A percentile compares a stretch with the other conserved stretches of the same genome.
phyloP scores from a whole-genome alignment of 2,113 vertebrate genomes.

The Bujurquina vittata region DNA sequence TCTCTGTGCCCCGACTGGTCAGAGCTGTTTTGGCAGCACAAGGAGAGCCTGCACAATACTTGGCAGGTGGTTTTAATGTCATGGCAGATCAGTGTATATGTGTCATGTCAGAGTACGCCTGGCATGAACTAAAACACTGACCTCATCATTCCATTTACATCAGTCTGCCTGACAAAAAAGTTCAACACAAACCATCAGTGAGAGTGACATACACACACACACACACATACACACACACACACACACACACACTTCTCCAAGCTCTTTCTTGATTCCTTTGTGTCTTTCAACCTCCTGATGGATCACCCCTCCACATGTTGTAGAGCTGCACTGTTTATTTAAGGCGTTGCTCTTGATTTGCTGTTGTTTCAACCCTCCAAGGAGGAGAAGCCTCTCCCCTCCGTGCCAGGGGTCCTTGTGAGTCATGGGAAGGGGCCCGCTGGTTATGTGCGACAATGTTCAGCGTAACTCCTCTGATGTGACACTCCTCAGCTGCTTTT shows the following conservation, averaged over 20 bases:
- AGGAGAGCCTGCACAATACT: not conserved
- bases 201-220: slow-evolving; percentile 13
- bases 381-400: slow-evolving; percentile 50
- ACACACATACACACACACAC: slow-evolving; percentile 4
- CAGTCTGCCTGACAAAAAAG: slow-evolving; percentile 36
- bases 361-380: slow-evolving; percentile 66
- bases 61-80: slow-evolving; percentile 1
- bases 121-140: slow-evolving; percentile 62
- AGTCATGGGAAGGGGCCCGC: slow-evolving; percentile 71
- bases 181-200: slow-evolving; percentile 64
- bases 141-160: slow-evolving; percentile 65
- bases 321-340: slow-evolving; percentile 57
- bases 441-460: slow-evolving; percentile 39
- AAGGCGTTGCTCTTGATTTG: slow-evolving; percentile 59
- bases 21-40: not conserved
- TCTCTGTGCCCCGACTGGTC: not conserved
- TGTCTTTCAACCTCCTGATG: slow-evolving; percentile 55
- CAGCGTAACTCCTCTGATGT: slow-evolving; percentile 59
- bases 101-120: slow-evolving; percentile 20
- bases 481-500: slow-evolving; percentile 31
- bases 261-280: slow-evolving; percentile 44
- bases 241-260: slow-evolving; percentile 5
- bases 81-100: not conserved
- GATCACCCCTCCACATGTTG: slow-evolving; percentile 38
- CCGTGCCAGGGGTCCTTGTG: slow-evolving; percentile 35